Conservation (phyloP, 2,797 vertebrate species). For the Chelonia mydas region DNA sequence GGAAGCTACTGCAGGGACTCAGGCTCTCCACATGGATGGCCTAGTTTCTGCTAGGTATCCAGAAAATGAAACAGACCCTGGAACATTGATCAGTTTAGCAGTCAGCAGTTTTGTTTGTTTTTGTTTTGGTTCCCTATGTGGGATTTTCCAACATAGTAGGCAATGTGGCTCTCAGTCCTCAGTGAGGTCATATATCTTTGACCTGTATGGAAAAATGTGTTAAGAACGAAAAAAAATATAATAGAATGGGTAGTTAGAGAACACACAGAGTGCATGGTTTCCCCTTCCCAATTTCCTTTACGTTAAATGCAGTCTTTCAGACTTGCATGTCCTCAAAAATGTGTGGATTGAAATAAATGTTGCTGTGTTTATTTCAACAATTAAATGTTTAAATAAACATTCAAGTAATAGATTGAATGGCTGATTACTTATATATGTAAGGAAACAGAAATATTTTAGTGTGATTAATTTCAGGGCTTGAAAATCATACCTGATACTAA, state of each 20-base stretch:
- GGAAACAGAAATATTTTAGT: neutral
- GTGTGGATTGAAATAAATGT: neutral
- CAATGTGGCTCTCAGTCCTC: conserved; percentile 32
- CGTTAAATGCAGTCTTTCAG: neutral
- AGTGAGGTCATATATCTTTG: conserved; percentile 33
- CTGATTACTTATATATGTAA: neutral
- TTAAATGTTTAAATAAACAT: neutral
- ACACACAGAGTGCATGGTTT: neutral
- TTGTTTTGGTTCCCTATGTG: conserved; percentile 21
- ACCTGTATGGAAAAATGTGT: neutral
- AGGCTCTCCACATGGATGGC: neutral
- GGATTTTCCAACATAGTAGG: conserved; percentile 23
- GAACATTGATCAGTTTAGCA: neutral
- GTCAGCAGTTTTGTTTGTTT: neutral
- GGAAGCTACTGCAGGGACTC: neutral
- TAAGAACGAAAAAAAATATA: conserved; percentile 5
- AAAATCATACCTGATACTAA: neutral
- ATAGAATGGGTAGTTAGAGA: neutral
- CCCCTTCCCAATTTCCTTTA: neutral
- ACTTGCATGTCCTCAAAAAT: neutral
- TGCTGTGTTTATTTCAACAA: neutral
- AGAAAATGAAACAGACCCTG: neutral
- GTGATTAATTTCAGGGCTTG: neutral
- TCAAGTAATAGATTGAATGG: neutral
- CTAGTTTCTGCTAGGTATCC: neutral